Conservation (phyloP, 1,140 invertebrate species). For the Nomia melanderi region DNA sequence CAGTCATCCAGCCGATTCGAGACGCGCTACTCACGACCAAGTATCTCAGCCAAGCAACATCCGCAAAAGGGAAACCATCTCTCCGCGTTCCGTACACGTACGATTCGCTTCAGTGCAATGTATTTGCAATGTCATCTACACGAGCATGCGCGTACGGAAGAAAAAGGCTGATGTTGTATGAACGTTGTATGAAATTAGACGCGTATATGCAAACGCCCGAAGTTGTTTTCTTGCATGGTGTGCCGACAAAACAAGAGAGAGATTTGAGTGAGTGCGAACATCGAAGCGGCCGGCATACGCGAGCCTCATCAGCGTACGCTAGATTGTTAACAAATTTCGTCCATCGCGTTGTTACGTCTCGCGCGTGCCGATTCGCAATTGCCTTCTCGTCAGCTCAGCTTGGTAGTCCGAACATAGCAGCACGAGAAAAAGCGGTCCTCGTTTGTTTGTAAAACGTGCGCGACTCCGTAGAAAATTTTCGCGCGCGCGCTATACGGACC, state of each 20-base stretch:
- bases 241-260: neutral
- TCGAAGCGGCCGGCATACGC: neutral
- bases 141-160: neutral
- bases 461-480: neutral
- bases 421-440: neutral
- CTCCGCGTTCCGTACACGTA: too few relatives aligned
- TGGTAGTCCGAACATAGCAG: neutral
- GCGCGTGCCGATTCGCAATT: neutral
- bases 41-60: neutral
- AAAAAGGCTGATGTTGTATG: too few relatives aligned
- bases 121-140: slow-evolving; percentile 15
- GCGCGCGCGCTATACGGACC: neutral
- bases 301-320: slow-evolving; percentile 17
- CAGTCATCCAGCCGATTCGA: neutral
- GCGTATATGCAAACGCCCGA: neutral
- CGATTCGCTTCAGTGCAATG: neutral
- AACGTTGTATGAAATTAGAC: too few relatives aligned
- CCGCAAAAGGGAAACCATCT: neutral
- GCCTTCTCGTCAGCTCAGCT: slow-evolving; percentile 21
- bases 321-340: slow-evolving; percentile 62
- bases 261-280: neutral
- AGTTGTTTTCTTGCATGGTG: slow-evolving; percentile 40
- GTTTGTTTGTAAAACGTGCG: neutral
- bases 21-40: neutral
- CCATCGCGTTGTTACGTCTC: slow-evolving; percentile 53